Evolutionary conservation across 2,888 invertebrate genomes (phyloP), one percentile per base, ranked within the genome.

Genomic region (Muschampia plurimacula): DNA sequence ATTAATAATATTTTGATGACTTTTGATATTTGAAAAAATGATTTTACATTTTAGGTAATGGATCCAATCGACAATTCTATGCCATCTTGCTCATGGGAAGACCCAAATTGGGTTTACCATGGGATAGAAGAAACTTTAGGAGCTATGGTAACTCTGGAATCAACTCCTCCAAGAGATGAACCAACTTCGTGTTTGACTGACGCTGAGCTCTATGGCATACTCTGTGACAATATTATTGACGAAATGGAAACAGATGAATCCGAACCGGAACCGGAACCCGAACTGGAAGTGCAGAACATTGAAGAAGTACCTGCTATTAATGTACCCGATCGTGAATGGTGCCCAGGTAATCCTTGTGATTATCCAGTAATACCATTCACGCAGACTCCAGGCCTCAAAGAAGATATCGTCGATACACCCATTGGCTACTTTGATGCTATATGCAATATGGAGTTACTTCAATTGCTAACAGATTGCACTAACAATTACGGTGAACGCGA

Each of bases 331-430:
- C 55, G 55, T 55, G 55, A 55, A 55, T 55, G 55, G 55, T 55
- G 55, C 55, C 55, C 28, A 55, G 55, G 55, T 55, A 55, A 55
- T 55, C 55, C 55, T 55, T 55, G 55, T 55, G 55, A 55, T 55
- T 55, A 55, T 55, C 55, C 55, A 55, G 55, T 55, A 55, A 55
- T 55, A 55, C 57, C 57, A 57, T 57, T 57, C 57, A 57, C 57
- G 57, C 57, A 57, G 57, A 57, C 57, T 57, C 57, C 57, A 57
- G 57, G 57, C 57, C 57, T 57, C 57, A 57, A 57, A 57, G 57
- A 57, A 57, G 57, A 57, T 57, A 57, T 57, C 57, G 57, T 57
- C 57, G 57, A 57, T 57, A 57, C 57, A 57, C 57, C 57, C 57
- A 57, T 57, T 57, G 57, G 57, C 57, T 57, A 57, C 57, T 57